Base-by-base conservation (phyloP, 2,888 invertebrate species). In the Marronus borbonicus region DNA sequence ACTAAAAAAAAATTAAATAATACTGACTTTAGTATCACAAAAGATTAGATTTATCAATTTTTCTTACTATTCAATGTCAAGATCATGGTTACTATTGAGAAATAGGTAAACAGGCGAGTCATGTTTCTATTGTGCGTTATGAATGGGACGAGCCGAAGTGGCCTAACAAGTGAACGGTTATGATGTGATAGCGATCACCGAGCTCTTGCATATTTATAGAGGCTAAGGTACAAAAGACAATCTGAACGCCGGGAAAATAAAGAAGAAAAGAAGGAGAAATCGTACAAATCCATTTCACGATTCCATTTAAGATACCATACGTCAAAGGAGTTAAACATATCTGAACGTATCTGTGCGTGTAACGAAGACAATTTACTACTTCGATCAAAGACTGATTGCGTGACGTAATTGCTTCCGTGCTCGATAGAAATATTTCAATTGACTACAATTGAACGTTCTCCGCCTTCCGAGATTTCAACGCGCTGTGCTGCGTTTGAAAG, bases 321-420 rank as follows among this genome's bases (percentile, higher is more conserved):
- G 62, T 62, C 62, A 62, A 62, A 14, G 14, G 14, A 62, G 62
- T 31, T 12, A 62, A 62, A 44, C 44, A 12, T 44, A 44, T 44
- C 10, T 12, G 2, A 8, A 44, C 8, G 44, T 44, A 12, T 62
- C 20, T 58, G 8, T 36, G 31, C 5, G 31, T 36, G 31, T 36
- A 36, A 5, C 31, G 12, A 7, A 24, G 31, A 31, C 14, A 31
- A 31, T 62, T 28, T 62, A 62, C 20, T 62, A 28, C 24, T 31
- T 28, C 28, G 31, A 62, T 62, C 10, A 12, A 1, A 3, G 28
- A 31, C 2, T 62, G 31, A 62, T 31, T 2, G 14, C 1, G n/a
- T 62, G 62, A 62, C 62, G 62, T 31, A 12, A 62, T 62, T 62
- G 24, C 28, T 28, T 62, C 62, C 62, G 62, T 62, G 14, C 24